Base-by-base conservation (phyloP, 2,888 invertebrate species). In the Acrocyrtus sp. region DNA sequence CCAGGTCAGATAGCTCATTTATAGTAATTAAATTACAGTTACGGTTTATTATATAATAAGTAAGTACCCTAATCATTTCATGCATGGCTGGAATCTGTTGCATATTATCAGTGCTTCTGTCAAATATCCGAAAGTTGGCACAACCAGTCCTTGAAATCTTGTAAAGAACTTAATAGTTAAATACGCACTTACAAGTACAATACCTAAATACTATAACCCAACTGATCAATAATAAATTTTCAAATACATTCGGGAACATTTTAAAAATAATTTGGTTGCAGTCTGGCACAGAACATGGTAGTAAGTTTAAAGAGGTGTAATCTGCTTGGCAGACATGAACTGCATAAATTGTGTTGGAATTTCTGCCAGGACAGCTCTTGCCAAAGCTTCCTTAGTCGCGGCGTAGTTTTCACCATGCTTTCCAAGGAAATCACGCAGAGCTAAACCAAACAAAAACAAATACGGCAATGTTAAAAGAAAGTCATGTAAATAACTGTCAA, bases 301-400 rank as follows among this genome's bases (percentile, higher is more conserved):
- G n/a, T n/a, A n/a, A n/a, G n/a, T 43, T 47, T 72, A 72, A 41
- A 72, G 60, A 6, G 72, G 72, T 12, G 72, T 72, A 8, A 72
- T 53, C 48, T 72, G 65, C 34, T 72, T 72, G 1, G 72, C 54
- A 15, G 58, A 60, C 87, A 88, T 87, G 80, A 84, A 87, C 0
- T 84, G 83, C 54, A 85, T 83, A 50, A 88, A 83, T 80, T 88
- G 88, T 15, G 84, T 84, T 0, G 88, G 87, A 6, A 88, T 85
- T 83, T 88, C 88, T 21, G 87, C 88, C 58, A 88, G 81, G 0
- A 88, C 88, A 79, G 87, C 88, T 76, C 86, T 86, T n/a, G 88
- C 88, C 34, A 89, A 83, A 22, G 80, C 80, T 21, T 82, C 75
- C 19, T 60, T 58, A 1, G 77, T 65, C 15, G 75, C 75, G 8